Evolutionary conservation across 1,140 invertebrate genomes (phyloP), one percentile per base, ranked within the genome.

Genomic region (Asbolus verrucosus): DNA sequence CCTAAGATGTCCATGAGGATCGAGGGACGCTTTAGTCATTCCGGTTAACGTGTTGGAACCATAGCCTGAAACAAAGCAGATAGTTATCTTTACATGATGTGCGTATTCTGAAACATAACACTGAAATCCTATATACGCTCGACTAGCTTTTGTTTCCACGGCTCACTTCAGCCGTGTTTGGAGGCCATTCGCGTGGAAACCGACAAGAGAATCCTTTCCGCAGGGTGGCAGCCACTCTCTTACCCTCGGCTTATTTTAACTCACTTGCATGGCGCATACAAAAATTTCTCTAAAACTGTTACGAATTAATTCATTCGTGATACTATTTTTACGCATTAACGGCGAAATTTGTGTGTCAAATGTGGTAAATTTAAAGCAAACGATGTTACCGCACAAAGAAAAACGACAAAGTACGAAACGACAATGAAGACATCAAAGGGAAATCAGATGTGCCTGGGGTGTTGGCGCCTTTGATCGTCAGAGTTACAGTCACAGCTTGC

Each of bases 1-100:
- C 81, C 92, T 86, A 73, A 94, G 87, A 85, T 94, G 92, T 76
- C 90, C 88, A 82, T 94, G 92, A 62, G 92, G 89, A 82, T 94
- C 92, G 78, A 93, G 82, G 67, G 90, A 89, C 73, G 91, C 88
- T 83, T 94, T 93, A 36, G 88, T 86, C 82, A 90, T 85, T 8
- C 81, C 82, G 33, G 87, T 87, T 73, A 92, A 79, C 38, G 88
- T 87, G 84, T 93, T 92, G 78, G 88, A 88, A 76, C 77, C 77
- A 71, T 79, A 79, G 50, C 78, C 79, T 79, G 50, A 6, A 78
- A 78, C 41, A 70, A 73, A 67, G 38, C 15, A 39, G 60, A 62
- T 62, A 54, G 41, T 54, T 24, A 54, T 54, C 46, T 54, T 54
- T 11, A 54, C 46, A 54, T 54, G 46, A 16, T 18, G 21, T 54